These are phyloP conservation scores for Pollimyrus isidori DNA, from an alignment of 2,113 vertebrate genomes.

Conservation along the genomic window DNA sequence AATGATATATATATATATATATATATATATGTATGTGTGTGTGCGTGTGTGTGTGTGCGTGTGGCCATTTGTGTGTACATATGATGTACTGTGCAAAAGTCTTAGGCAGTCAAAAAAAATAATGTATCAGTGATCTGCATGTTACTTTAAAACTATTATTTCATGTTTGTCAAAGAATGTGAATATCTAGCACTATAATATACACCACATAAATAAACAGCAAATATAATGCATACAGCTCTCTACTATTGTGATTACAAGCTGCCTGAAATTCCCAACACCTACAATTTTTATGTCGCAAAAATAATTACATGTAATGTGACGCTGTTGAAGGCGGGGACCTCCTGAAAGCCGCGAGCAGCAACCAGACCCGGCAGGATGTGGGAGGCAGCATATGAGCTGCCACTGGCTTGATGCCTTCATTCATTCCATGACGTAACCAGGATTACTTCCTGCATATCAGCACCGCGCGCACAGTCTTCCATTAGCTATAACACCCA, in stretches of 20 bases:
- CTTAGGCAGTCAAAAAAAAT: not conserved
- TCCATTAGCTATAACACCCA: not conserved
- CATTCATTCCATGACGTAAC: not conserved
- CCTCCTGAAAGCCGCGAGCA: not conserved
- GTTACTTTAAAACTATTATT: not conserved
- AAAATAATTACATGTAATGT: not conserved
- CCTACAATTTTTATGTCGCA: not conserved
- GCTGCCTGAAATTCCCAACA: not conserved
- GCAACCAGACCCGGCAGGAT: constrained; percentile 32
- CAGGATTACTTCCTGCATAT: not conserved
- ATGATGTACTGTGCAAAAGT: not conserved
- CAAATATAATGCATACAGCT: not conserved
- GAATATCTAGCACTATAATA: not conserved
- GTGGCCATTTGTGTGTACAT: not conserved
- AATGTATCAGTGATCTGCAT: not conserved
- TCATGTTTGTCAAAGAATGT: not conserved
- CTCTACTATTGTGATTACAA: not conserved
- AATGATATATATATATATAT: not conserved
- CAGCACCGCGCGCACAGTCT: not conserved
- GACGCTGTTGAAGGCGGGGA: too few species aligned
- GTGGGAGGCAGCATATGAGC: constrained; percentile 27
- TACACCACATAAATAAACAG: not conserved
- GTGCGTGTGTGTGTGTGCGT: not conserved
- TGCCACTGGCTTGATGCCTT: constrained; percentile 7
- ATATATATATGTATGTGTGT: too few species aligned